phyloP scores from a whole-genome alignment of 2,113 vertebrate species.

The Passer domesticus region DNA sequence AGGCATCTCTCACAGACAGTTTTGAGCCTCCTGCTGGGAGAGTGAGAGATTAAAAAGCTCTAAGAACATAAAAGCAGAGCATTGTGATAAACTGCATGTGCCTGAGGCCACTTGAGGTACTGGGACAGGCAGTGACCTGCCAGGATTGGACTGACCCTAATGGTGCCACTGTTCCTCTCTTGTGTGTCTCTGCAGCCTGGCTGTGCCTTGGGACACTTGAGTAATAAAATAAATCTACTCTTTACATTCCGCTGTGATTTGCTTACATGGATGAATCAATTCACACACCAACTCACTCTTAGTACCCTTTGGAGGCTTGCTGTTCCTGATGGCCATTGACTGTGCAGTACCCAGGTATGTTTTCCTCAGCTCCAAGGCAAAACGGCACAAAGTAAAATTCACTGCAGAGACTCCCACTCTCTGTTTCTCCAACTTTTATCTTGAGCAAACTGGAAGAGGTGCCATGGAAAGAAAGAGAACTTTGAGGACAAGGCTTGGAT shows the following conservation, averaged over 20 bases:
- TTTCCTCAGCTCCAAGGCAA: not conserved
- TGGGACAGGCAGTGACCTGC: not conserved
- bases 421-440: not conserved
- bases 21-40: not conserved
- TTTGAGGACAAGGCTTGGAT: not conserved
- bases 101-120: no score
- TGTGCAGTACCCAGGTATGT: no score
- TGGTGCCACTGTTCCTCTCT: not conserved
- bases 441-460: not conserved
- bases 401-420: no score
- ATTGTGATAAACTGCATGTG: not conserved
- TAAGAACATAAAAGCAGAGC: not conserved
- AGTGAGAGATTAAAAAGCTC: not conserved
- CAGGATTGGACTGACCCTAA: not conserved
- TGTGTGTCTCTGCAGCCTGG: not conserved
- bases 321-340: not conserved
- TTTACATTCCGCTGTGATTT: not conserved
- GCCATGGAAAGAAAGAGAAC: not conserved
- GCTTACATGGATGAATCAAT: not conserved
- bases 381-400: not conserved
- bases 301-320: no score
- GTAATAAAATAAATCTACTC: not conserved
- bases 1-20: not conserved
- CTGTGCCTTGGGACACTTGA: not conserved
- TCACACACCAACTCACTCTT: not conserved